Evolutionary conservation across 2,888 invertebrate genomes (phyloP).

Genomic region (Seira musarum): DNA sequence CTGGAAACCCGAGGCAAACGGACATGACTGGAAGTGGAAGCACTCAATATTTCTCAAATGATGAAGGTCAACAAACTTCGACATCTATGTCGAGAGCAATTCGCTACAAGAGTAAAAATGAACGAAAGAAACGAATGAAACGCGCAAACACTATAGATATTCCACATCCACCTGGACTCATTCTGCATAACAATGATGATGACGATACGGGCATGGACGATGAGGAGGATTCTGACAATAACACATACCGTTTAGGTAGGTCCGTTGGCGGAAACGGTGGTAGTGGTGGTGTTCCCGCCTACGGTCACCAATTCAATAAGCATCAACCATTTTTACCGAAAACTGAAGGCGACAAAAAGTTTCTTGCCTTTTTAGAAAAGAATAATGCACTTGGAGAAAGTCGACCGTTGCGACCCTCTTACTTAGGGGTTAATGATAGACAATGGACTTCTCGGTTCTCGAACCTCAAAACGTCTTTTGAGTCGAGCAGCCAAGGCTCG

Average conservation of each 20-base stretch:
- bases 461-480: constrained; percentile 87
- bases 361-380: constrained; percentile 86
- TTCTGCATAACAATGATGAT: constrained; percentile 69
- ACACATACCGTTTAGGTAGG: constrained; percentile 31
- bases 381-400: constrained; percentile 73
- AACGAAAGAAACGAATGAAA: constrained; percentile 85
- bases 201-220: constrained; percentile 74
- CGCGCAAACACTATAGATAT: constrained; percentile 92
- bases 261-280: constrained; percentile 70
- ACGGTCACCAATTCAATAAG: constrained; percentile 61
- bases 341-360: constrained; percentile 89
- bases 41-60: constrained; percentile 41
- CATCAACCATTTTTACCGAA: constrained; percentile 78
- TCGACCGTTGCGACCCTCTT: constrained; percentile 70
- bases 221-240: constrained; percentile 72
- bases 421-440: constrained; percentile 73
- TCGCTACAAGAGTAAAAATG: constrained; percentile 71
- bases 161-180: constrained; percentile 79
- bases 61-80: constrained; percentile 51
- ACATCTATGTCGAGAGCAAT: constrained; percentile 57
- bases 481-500: constrained; percentile 72
- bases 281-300: constrained; percentile 70
- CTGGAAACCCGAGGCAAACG: constrained; percentile 8
- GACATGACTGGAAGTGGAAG: background rate
- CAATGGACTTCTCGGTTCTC: constrained; percentile 90